phyloP scores from a whole-genome alignment of 2,888 invertebrate species.

The Leucophenga montana region DNA sequence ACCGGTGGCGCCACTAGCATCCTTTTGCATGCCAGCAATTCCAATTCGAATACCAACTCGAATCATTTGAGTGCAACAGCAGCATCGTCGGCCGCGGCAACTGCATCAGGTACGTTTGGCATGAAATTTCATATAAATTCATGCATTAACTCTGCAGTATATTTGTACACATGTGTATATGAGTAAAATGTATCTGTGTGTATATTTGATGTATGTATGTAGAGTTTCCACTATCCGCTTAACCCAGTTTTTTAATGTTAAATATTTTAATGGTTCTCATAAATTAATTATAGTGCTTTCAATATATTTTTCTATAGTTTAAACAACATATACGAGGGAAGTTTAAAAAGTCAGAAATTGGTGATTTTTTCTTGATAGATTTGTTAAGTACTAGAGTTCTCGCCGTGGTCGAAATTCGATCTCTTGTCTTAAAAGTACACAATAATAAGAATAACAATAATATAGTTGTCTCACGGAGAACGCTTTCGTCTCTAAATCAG shows the following conservation, averaged over 20 bases:
- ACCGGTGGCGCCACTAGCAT: constrained; percentile 31
- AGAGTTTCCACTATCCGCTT: not conserved
- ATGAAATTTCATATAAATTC: not conserved
- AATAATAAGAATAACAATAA: no score
- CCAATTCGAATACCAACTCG: constrained; percentile 11
- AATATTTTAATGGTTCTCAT: not conserved
- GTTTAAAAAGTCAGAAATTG: no score
- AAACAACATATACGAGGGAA: no score
- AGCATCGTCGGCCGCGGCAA: constrained; percentile 19
- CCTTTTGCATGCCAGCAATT: constrained; percentile 10
- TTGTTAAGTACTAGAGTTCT: no score
- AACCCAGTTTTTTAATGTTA: constrained; percentile 12
- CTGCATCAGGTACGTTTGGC: not conserved
- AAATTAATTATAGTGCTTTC: no score
- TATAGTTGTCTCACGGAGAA: no score
- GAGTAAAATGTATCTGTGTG: not conserved
- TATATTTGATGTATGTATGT: not conserved
- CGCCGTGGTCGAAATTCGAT: no score
- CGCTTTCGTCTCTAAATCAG: no score
- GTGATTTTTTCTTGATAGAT: no score
- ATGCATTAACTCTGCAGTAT: not conserved
- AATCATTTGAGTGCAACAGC: constrained; percentile 9
- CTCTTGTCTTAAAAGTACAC: no score
- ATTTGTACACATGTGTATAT: not conserved
- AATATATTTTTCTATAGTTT: no score